phyloP scores from a whole-genome alignment of 2,797 vertebrate species.

The Mionectes olivaceus region DNA sequence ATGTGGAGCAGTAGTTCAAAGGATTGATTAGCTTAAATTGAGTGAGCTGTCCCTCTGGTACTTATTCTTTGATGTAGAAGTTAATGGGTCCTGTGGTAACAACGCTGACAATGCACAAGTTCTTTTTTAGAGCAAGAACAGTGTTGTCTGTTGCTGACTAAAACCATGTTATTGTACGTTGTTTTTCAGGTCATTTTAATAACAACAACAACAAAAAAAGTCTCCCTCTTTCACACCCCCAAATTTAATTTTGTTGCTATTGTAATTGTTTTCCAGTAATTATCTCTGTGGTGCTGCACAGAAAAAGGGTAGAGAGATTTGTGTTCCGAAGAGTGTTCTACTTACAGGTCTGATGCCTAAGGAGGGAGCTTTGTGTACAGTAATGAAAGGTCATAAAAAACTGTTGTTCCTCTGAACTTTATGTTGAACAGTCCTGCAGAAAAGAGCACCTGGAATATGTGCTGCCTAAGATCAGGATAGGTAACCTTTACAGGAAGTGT shows the following conservation, averaged over 20 bases:
- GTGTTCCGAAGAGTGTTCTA: not conserved
- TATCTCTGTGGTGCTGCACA: not conserved
- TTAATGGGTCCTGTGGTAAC: not conserved
- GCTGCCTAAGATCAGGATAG: not conserved
- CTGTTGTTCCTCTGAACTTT: not conserved
- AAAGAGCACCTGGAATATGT: rapidly evolving
- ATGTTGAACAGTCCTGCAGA: not conserved
- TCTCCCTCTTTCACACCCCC: not conserved
- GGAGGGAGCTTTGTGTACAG: not conserved
- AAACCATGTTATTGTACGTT: not conserved
- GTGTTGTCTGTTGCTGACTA: not conserved
- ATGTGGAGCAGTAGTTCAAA: not conserved
- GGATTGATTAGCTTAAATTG: not conserved
- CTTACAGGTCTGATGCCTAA: not conserved
- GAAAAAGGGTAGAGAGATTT: not conserved
- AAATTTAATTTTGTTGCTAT: not conserved
- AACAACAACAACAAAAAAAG: not conserved
- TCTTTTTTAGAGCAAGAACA: not conserved
- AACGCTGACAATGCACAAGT: not conserved
- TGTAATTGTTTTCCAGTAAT: not conserved
- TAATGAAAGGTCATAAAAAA: not conserved
- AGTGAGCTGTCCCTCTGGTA: not conserved
- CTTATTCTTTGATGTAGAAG: not conserved
- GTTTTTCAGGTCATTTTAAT: not conserved
- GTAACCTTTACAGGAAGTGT: not conserved